Base-by-base conservation (phyloP, 2,797 vertebrate genomes). In the Uromys caudimaculatus region DNA sequence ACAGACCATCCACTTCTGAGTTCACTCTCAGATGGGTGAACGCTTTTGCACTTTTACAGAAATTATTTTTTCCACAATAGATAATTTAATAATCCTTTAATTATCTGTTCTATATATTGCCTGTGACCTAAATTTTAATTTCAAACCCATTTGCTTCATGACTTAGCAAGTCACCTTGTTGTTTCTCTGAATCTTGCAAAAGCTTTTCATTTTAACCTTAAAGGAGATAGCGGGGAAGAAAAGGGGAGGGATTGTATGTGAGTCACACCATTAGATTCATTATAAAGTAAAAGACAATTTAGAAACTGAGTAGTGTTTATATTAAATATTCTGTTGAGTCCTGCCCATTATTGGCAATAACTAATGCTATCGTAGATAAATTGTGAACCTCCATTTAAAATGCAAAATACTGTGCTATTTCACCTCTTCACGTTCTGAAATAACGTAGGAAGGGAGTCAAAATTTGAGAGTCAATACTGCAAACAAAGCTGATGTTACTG, bases 131-230 rank as follows among this genome's bases (percentile, higher is more conserved):
- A 89, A 85, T 60, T 95, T 96, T 83, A 67, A 83, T 81, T 90
- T 54, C 52, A 92, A 92, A 58, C 29, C 56, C 23, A 62, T 69
- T 17, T 38, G 79, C 54, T 23, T 95, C 32, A 56, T 1, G 1
- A 71, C 32, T 58, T 89, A 54, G 35, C 50, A 64, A 50, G 84
- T 90, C 64, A 3, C 41, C 84, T 52, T 35, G 9, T 88, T 73
- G 94, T 89, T 16, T 88, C 62, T 90, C 56, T 13, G 8, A 69
- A 60, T 24, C n/a, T 84, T 90, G 54, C 29, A 83, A 94, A 86
- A 77, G 47, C 86, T 76, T 86, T 84, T 94, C 73, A 93, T 64
- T 94, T 93, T 94, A 92, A 90, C 16, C 4, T 93, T 77, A 81
- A 47, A 85, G 8, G 21, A 82, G 50, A 76, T 41, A 3, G 27